Conservation (phyloP, 2,113 vertebrate species). For the Periophthalmus modestus region DNA sequence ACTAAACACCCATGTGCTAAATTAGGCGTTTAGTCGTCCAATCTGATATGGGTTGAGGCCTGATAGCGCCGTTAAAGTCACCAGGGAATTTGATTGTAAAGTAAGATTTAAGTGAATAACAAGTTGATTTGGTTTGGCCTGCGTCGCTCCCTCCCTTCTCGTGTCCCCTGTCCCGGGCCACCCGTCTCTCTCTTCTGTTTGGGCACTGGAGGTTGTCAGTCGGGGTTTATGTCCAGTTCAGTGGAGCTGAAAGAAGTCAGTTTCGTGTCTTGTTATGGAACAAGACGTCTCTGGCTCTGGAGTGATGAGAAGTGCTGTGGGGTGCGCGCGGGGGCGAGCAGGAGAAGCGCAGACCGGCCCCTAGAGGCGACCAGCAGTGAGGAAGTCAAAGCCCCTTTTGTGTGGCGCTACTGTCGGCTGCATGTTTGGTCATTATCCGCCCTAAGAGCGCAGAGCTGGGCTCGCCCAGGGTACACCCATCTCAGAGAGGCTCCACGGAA, state of each 20-base stretch:
- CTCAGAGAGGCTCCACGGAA: conserved; percentile 50
- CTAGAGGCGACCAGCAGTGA: conserved; percentile 76
- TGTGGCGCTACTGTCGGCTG: conserved; percentile 71
- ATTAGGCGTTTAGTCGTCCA: conserved; percentile 20
- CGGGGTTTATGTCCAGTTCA: conserved; percentile 80
- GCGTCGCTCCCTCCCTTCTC: conserved; percentile 60
- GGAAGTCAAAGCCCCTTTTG: conserved; percentile 84
- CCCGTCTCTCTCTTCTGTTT: conserved; percentile 71
- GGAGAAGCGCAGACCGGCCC: conserved; percentile 60
- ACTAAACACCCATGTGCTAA: conserved; percentile 70
- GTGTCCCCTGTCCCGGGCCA: conserved; percentile 58
- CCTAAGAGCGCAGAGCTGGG: conserved; percentile 56
- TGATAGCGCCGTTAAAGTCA: conserved; percentile 4
- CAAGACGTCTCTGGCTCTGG: conserved; percentile 78
- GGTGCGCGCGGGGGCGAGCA: conserved; percentile 52
- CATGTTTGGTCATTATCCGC: conserved; percentile 80
- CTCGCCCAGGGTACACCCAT: conserved; percentile 65
- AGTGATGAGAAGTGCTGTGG: conserved; percentile 69
- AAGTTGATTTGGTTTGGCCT: conserved; percentile 68
- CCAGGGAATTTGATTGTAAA: conserved; percentile 9
- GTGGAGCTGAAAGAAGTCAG: conserved; percentile 86
- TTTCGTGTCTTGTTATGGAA: conserved; percentile 83
- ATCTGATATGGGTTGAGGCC: background rate
- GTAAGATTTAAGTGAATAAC: conserved; percentile 59
- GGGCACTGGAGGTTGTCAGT: conserved; percentile 80